Base-by-base conservation (phyloP, 2,888 invertebrate genomes). In the Agapostemon virescens region DNA sequence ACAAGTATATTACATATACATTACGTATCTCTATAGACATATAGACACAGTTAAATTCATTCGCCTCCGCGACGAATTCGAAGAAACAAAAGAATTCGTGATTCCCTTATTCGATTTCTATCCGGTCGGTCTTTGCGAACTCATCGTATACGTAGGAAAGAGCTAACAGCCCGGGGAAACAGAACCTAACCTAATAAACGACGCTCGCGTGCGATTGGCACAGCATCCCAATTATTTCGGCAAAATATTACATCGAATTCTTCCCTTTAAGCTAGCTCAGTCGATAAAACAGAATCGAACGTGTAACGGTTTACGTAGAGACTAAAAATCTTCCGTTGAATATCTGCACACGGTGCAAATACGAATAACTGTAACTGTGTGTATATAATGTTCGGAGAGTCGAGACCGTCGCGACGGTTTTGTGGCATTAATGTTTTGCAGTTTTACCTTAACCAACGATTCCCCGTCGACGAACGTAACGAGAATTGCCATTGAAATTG, bases 1-100 rank as follows among this genome's bases (percentile, higher is more conserved):
- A 77, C 80, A 86, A 69, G 63, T 84, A 63, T 63, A 36, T 36
- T 63, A 74, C 81, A 76, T 81, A 72, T 77, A 77, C 79, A 73
- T n/a, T 61, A 80, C 78, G 68, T 72, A 40, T 84, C 49, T 77
- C 67, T 78, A 66, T 80, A 72, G 71, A 69, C 30, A 17, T 76
- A 75, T 69, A 68, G 40, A 36, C 33, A 63, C 42, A 15, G 30
- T 52, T 40, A 7, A 11, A 38, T 67, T 61, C 72, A 52, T 11
- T 71, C 45, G 61, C 1, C 13, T 63, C 63, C 67, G 13, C 7
- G 9, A 23, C 6, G 13, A 6, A 61, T 2, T n/a, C 6, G 4
- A 30, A 20, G 20, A 36, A 38, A 45, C 23, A 13, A 5, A 38
- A 9, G 13, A 20, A n/a, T 38, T 17, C 26, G 9, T 11, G 6